Conservation (phyloP, 1,140 invertebrate genomes). For the Stegodyphus mimosarum region DNA sequence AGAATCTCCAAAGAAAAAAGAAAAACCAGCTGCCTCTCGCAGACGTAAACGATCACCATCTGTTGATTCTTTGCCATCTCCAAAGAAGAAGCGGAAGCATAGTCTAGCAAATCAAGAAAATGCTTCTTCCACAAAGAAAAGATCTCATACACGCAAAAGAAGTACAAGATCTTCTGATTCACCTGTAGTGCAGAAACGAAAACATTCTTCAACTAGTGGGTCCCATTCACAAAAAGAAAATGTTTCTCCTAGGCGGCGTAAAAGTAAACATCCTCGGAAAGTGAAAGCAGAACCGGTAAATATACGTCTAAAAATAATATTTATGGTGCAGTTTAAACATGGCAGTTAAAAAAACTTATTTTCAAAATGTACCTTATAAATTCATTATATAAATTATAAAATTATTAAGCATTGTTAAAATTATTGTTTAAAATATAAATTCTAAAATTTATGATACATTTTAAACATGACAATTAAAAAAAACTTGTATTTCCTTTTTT, state of each 20-base stretch:
- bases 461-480: too few relatives aligned
- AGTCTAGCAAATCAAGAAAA: not conserved
- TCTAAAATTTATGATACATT: too few relatives aligned
- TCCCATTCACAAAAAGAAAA: conserved; percentile 48
- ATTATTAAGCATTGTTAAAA: too few relatives aligned
- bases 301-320: not conserved
- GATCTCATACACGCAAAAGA: conserved; percentile 8
- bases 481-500: too few relatives aligned
- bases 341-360: too few relatives aligned
- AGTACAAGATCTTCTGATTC: not conserved
- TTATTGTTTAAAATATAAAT: too few relatives aligned
- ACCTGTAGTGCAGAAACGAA: not conserved
- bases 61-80: not conserved
- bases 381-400: too few relatives aligned
- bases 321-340: too few relatives aligned
- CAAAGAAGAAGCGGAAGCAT: conserved; percentile 21
- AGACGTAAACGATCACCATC: conserved; percentile 38
- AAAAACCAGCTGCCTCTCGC: not conserved
- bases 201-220: not conserved
- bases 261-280: conserved; percentile 3
- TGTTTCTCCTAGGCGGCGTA: conserved; percentile 35
- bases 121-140: conserved; percentile 2
- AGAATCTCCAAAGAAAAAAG: conserved; percentile 20
- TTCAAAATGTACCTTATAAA: too few relatives aligned
- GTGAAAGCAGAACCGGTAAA: not conserved